These are phyloP conservation scores for Enteromius afrohamiltoni DNA, from an alignment of 2,797 vertebrate species.

Conservation along the genomic window DNA sequence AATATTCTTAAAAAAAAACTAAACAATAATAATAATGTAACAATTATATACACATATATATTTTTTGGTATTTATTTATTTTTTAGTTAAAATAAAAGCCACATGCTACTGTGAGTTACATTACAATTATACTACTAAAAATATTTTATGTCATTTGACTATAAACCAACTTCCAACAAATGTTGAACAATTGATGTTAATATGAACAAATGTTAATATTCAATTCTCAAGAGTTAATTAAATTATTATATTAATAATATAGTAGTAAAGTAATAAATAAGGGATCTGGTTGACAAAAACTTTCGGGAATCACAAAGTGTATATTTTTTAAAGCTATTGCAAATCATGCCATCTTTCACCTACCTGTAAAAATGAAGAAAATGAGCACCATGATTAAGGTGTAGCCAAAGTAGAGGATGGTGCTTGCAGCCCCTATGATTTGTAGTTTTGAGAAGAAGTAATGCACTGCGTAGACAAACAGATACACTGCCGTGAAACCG, in stretches of 20 bases:
- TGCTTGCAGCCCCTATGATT: conserved; percentile 86
- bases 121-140: not conserved
- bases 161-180: not conserved
- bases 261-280: not conserved
- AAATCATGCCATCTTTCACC: conserved; percentile 45
- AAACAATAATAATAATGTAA: not conserved
- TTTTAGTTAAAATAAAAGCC: too few relatives aligned
- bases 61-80: too few relatives aligned
- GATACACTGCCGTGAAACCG: conserved; percentile 89
- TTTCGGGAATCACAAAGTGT: not conserved
- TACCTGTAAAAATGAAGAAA: conserved; percentile 95
- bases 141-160: not conserved
- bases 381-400: conserved; percentile 91
- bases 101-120: not conserved
- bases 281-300: not conserved
- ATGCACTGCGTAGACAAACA: conserved; percentile 88
- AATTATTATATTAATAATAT: not conserved
- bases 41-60: too few relatives aligned
- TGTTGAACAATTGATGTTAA: not conserved
- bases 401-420: conserved; percentile 93
- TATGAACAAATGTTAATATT: not conserved
- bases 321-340: not conserved
- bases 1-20: not conserved
- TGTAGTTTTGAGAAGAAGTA: conserved; percentile 94
- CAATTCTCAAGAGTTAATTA: not conserved